Conservation (phyloP, 1,140 invertebrate species). For the Drosophila eugracilis region DNA sequence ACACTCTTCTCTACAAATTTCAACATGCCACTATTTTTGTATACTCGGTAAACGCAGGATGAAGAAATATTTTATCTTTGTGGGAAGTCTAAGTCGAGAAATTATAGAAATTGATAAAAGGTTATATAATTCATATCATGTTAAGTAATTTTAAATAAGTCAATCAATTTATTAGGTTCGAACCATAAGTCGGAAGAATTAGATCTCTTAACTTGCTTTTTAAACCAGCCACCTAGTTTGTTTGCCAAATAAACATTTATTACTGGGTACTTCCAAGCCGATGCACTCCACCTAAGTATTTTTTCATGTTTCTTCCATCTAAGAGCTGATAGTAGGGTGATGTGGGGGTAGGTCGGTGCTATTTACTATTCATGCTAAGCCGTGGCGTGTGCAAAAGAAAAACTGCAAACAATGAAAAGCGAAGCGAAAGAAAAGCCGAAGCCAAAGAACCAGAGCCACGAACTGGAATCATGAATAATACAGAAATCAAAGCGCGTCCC, state of each 20-base stretch:
- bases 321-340: constrained; percentile 3
- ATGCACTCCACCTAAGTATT: neutral
- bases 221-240: neutral
- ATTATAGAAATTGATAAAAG: too few species aligned
- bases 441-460: constrained; percentile 40
- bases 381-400: constrained; percentile 72
- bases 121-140: too few species aligned
- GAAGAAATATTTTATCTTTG: neutral
- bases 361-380: constrained; percentile 81
- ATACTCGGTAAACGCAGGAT: neutral
- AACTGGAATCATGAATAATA: constrained; percentile 69
- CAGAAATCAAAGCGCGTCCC: constrained; percentile 66
- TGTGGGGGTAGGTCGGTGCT: constrained; percentile 26
- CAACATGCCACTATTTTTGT: constrained; percentile 20
- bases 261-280: constrained; percentile 12
- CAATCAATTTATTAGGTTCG: too few species aligned
- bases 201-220: too few species aligned
- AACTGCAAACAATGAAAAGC: constrained; percentile 74
- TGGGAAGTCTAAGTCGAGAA: too few species aligned
- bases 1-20: constrained; percentile 38
- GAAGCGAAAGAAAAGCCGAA: constrained; percentile 60
- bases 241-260: too few species aligned
- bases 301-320: constrained; percentile 12
- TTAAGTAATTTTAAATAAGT: too few species aligned
- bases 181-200: too few species aligned